phyloP scores from a whole-genome alignment of 2,797 vertebrate genomes.

The Chrysocyon brachyurus region DNA sequence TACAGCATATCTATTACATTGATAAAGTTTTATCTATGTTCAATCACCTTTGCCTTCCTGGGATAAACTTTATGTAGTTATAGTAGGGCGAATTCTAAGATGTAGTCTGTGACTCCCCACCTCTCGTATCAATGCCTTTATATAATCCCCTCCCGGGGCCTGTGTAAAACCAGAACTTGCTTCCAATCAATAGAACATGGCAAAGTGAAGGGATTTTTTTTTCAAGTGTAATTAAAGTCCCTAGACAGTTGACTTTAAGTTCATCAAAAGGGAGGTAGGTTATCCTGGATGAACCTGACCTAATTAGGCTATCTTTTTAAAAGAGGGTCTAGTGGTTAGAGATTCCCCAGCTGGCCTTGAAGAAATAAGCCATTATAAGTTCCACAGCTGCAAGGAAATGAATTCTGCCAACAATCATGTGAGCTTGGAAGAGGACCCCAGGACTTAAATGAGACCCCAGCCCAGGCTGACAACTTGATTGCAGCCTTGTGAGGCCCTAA shows the following conservation, averaged over 20 bases:
- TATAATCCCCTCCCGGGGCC: not conserved
- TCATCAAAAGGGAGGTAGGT: slow-evolving; percentile 38
- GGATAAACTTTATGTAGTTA: not conserved
- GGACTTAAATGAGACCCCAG: not conserved
- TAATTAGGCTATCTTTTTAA: not conserved
- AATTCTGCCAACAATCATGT: not conserved
- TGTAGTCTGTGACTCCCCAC: not conserved
- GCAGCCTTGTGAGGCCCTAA: not conserved
- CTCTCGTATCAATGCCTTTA: not conserved
- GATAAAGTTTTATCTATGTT: not conserved
- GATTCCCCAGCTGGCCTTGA: slow-evolving; percentile 28
- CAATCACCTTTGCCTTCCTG: not conserved
- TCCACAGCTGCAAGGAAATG: not conserved
- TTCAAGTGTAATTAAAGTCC: not conserved
- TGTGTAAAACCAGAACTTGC: not conserved
- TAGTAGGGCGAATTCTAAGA: slow-evolving; percentile 32
- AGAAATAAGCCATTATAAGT: not conserved
- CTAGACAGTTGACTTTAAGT: not conserved
- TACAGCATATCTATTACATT: not conserved
- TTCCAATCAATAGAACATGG: not conserved
- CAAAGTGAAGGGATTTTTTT: not conserved
- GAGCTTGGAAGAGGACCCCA: not conserved
- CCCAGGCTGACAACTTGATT: not conserved
- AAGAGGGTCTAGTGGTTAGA: slow-evolving; percentile 3
- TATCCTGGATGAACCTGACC: not conserved